phyloP scores from a whole-genome alignment of 2,888 invertebrate species.

The Itoplectis maculator region DNA sequence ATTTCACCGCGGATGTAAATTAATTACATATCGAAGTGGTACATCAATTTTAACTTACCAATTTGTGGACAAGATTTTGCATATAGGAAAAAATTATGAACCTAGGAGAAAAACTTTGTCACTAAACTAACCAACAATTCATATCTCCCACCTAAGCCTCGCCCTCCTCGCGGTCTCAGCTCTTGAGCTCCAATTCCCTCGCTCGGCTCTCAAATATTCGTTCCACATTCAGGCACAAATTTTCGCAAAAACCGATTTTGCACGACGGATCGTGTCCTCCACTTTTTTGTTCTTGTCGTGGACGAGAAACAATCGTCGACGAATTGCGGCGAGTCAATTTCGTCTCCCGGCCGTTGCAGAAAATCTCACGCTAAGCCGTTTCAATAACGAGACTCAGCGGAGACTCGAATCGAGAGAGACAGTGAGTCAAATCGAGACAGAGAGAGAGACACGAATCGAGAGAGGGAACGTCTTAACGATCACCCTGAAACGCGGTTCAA shows the following conservation, averaged over 20 bases:
- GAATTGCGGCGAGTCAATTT: constrained; percentile 32
- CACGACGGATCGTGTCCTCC: constrained; percentile 3
- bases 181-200: constrained; percentile 10
- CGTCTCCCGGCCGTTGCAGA: constrained; percentile 10
- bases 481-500: constrained; percentile 12
- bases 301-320: constrained; percentile 27
- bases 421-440: too few relatives aligned
- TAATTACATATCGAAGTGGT: too few relatives aligned
- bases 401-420: not conserved
- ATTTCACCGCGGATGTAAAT: too few relatives aligned
- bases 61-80: too few relatives aligned
- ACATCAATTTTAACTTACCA: too few relatives aligned
- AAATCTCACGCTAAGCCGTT: constrained; percentile 29
- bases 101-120: too few relatives aligned
- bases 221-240: constrained; percentile 22
- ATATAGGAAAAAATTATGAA: too few relatives aligned
- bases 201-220: constrained; percentile 6
- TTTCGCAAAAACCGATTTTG: too few relatives aligned
- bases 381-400: constrained; percentile 27
- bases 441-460: constrained; percentile 2
- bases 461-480: constrained; percentile 7
- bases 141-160: too few relatives aligned
- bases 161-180: too few relatives aligned
- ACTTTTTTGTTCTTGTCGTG: constrained; percentile 20
- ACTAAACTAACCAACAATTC: too few relatives aligned